Base-by-base conservation (phyloP, 2,113 vertebrate species). In the Proterorhinus semilunaris region DNA sequence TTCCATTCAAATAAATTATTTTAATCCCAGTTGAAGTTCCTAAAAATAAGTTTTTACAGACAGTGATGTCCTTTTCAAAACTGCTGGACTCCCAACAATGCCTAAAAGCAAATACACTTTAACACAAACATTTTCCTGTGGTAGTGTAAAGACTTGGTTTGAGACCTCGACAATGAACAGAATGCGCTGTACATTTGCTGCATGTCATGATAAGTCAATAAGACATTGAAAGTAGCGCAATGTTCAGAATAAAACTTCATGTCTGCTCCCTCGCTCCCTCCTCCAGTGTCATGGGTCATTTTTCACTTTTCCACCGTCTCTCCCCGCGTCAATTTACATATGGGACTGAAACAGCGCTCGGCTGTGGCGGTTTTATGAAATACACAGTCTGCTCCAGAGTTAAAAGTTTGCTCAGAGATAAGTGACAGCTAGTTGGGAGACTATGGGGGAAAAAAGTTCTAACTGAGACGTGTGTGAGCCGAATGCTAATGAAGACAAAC, bases 401-500 rank as follows among this genome's bases (percentile, higher is more conserved):
- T 58, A 58, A 58, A 58, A 42, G 21, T 58, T 58, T 58, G 55
- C 12, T 12, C 13, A 61, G 58, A 44, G 12, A 16, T 43, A 61
- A 61, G 58, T 61, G 58, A 61, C 58, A 61, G 58, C n/a, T 61
- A 61, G 42, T 45, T 61, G 58, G 58, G 10, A n/a, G 8, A 61
- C 58, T n/a, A n/a, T 61, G 58, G 58, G 27, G 42, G 49, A 3
- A 36, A 61, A 61, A 61, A 61, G 13, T 61, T 61, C 58, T 13
- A 45, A 61, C 58, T 61, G 42, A 36, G 27, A 61, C 8, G 58
- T 45, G 43, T 61, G 58, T 44, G 58, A 61, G 58, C 4, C 13
- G 58, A 61, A 61, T 61, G 44, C 44, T 44, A 61, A 61, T 61
- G 58, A 61, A 61, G 42, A 61, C 42, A 61, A 61, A 44, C 58